These are phyloP conservation scores for Laterallus jamaicensis DNA, from an alignment of 2,113 vertebrate genomes.

Conservation along the genomic window DNA sequence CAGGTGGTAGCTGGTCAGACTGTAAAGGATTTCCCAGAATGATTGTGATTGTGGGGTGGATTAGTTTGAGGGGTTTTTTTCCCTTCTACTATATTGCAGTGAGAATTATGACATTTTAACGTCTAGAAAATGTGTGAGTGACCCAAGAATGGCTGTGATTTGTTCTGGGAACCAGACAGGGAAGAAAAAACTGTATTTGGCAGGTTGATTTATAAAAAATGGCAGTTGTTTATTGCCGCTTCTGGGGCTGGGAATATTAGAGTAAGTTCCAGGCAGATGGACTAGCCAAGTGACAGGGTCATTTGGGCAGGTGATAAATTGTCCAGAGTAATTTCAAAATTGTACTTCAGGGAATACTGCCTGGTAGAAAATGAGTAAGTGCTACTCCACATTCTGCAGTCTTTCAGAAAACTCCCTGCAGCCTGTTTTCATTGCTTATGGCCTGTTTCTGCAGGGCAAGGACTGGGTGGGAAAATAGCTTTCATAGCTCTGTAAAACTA, in stretches of 20 bases:
- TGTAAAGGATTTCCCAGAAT: neutral
- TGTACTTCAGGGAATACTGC: neutral
- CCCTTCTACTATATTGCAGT: neutral
- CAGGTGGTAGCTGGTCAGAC: neutral
- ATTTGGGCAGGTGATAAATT: conserved; percentile 22
- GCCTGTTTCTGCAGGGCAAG: neutral
- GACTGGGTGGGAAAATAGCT: neutral
- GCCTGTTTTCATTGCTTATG: neutral
- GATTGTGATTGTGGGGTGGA: neutral
- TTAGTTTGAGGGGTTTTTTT: no score
- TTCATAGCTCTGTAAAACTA: neutral
- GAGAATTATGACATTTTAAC: neutral
- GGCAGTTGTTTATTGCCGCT: neutral
- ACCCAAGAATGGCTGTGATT: neutral
- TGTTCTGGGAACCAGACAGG: neutral
- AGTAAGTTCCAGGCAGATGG: neutral
- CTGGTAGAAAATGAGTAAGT: neutral
- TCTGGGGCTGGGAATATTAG: neutral
- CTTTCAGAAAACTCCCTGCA: neutral
- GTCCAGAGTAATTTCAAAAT: conserved; percentile 20
- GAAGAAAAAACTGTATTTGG: neutral
- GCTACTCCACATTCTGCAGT: neutral
- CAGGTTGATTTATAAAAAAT: neutral
- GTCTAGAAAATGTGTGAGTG: neutral
- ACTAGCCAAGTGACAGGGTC: neutral